Evolutionary conservation across 2,797 vertebrate genomes (phyloP).

Genomic region (Pangasius krempfi): DNA sequence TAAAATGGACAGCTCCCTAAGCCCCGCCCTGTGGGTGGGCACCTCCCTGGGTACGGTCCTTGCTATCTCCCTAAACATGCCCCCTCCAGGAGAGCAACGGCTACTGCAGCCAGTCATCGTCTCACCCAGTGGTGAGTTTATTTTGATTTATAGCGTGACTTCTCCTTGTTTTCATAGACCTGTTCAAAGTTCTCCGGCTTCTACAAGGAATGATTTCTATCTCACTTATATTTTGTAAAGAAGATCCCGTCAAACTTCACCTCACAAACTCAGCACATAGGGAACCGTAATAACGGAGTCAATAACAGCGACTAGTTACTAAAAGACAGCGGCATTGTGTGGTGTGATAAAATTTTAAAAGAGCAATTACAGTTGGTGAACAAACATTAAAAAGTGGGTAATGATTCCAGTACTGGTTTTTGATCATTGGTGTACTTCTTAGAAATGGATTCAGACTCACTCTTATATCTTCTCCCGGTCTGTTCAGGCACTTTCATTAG

Average conservation of each 20-base stretch:
- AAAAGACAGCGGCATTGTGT: background rate
- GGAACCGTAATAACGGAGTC: background rate
- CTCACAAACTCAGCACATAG: background rate
- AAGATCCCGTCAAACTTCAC: background rate
- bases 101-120: conserved; percentile 94
- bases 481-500: conserved; percentile 88
- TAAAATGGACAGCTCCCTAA: conserved; percentile 83
- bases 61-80: conserved; percentile 86
- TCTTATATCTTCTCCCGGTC: background rate
- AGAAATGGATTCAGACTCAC: background rate
- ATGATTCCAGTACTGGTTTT: background rate
- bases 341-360: background rate
- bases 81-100: conserved; percentile 92
- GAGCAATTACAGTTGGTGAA: background rate
- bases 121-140: conserved; percentile 88
- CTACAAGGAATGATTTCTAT: background rate
- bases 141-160: background rate
- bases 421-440: background rate
- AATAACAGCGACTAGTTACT: background rate
- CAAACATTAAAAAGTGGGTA: background rate
- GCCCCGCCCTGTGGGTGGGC: conserved; percentile 91
- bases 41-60: conserved; percentile 93
- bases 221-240: background rate
- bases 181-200: background rate
- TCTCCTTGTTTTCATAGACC: background rate